Evolutionary conservation across 1,140 invertebrate genomes (phyloP).

Genomic region (Caerostris darwini): DNA sequence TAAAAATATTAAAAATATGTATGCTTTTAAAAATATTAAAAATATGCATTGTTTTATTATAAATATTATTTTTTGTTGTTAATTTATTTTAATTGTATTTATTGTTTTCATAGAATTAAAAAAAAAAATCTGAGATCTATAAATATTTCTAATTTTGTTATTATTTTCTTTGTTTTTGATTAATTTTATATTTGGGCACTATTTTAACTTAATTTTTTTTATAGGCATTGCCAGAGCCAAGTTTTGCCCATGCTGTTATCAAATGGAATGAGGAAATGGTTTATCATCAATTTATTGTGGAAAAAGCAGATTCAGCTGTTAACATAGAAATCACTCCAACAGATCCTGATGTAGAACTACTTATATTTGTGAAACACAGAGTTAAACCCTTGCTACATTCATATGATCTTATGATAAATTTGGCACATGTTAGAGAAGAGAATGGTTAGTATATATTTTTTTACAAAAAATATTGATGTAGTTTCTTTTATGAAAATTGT

Average conservation of each 20-base stretch:
- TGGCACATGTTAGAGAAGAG: slow-evolving; percentile 74
- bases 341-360: slow-evolving; percentile 78
- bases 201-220: not conserved
- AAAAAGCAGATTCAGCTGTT: slow-evolving; percentile 80
- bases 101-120: too few species aligned
- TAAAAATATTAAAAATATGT: too few species aligned
- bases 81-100: too few species aligned
- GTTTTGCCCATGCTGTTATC: slow-evolving; percentile 77
- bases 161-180: not conserved
- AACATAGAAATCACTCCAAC: slow-evolving; percentile 80
- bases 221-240: slow-evolving; percentile 78
- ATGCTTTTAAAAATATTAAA: too few species aligned
- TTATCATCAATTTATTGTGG: slow-evolving; percentile 80
- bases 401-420: slow-evolving; percentile 79
- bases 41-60: too few species aligned
- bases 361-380: slow-evolving; percentile 79
- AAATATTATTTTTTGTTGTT: too few species aligned
- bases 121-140: too few species aligned
- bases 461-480: too few species aligned
- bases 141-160: too few species aligned
- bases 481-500: too few species aligned
- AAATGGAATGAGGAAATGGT: slow-evolving; percentile 80
- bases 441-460: slow-evolving; percentile 74
- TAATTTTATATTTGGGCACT: not conserved
- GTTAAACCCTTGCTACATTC: slow-evolving; percentile 79